Conservation (phyloP, 2,113 vertebrate genomes). For the Psettodes erumei region DNA sequence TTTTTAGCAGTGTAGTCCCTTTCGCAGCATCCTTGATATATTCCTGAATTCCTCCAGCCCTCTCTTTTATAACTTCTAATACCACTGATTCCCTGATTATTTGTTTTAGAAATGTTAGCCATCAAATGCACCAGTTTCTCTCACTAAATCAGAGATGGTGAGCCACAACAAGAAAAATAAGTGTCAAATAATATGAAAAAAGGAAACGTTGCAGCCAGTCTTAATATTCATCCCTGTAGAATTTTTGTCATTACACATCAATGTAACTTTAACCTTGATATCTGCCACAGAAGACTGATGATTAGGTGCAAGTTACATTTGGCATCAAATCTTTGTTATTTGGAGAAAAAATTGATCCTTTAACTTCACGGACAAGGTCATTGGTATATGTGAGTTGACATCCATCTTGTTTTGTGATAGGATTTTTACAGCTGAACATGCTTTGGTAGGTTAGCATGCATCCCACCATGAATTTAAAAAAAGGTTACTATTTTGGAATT, state of each 20-base stretch:
- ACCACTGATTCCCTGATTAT: not conserved
- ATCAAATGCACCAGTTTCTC: not conserved
- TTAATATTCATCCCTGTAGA: not conserved
- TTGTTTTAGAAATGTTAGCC: slow-evolving; percentile 2
- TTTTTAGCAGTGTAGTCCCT: not conserved
- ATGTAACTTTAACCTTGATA: not conserved
- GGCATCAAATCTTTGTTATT: not conserved
- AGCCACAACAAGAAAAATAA: not conserved
- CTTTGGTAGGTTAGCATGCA: not conserved
- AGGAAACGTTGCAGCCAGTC: not conserved
- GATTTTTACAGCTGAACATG: slow-evolving; percentile 22
- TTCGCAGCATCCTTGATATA: not conserved
- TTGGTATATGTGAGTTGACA: not conserved
- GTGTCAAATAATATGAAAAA: not conserved
- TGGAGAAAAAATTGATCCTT: slow-evolving; percentile 1
- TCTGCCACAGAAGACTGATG: not conserved
- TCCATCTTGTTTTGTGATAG: slow-evolving; percentile 4
- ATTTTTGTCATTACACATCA: not conserved
- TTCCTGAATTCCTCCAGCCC: slow-evolving; percentile 1
- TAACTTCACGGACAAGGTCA: not conserved
- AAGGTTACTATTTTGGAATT: slow-evolving; percentile 32
- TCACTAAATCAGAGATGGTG: not conserved
- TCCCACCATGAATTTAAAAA: not conserved
- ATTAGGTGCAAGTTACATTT: not conserved
- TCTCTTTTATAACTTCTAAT: not conserved